Conservation (phyloP, 92 coral and sea anemone species). For the Pocillopora meandrina region DNA sequence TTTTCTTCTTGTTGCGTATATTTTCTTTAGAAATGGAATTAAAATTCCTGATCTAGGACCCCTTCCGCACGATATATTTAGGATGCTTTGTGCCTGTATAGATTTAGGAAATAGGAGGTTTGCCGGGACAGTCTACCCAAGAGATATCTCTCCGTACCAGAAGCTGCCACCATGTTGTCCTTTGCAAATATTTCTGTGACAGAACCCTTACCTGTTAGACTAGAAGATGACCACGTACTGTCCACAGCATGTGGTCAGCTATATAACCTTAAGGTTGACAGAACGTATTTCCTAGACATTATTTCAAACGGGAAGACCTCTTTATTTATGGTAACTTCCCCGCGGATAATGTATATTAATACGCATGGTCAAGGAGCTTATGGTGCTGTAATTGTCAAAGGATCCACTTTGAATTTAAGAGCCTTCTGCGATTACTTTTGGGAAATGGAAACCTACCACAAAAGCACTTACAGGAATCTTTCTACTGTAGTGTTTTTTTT, state of each 20-base stretch:
- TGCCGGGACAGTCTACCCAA: constrained; percentile 55
- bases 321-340: constrained; percentile 11
- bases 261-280: neutral
- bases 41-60: neutral
- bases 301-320: constrained; percentile 57
- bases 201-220: constrained; percentile 50
- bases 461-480: too few species aligned
- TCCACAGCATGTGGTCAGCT: constrained; percentile 55
- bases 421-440: neutral
- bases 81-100: constrained; percentile 45
- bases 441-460: too few species aligned
- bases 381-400: constrained; percentile 33
- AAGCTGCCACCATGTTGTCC: constrained; percentile 26
- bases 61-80: neutral
- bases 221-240: constrained; percentile 47
- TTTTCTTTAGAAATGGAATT: neutral
- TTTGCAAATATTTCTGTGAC: constrained; percentile 12
- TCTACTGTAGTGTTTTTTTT: too few species aligned
- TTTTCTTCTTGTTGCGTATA: neutral
- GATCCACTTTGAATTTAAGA: neutral
- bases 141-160: constrained; percentile 48
- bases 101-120: constrained; percentile 51
- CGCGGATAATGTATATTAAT: constrained; percentile 41
- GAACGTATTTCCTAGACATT: constrained; percentile 12
- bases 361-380: constrained; percentile 49